Evolutionary conservation across 2,797 vertebrate genomes (phyloP), one percentile per base, ranked within the genome.

Genomic region (Xiphorhynchus erythropygius): DNA sequence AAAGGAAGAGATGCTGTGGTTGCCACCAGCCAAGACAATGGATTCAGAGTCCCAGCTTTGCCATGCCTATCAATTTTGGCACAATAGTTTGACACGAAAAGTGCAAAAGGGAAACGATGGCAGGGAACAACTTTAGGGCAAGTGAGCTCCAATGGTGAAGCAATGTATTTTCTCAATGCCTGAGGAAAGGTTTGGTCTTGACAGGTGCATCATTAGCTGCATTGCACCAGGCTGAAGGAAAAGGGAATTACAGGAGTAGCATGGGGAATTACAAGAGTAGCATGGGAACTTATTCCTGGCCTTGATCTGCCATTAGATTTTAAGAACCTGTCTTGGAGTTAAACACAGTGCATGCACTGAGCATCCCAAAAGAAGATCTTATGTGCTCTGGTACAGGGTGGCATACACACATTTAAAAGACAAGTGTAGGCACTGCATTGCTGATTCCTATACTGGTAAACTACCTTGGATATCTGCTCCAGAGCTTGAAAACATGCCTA

Each of bases 121-220:
- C 30, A 63, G 37, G 42, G 85, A 91, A 47, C 41, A 87, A 63
- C 39, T 84, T 76, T 17, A 86, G 33, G 50, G 73, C 30, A 79
- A 49, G 82, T 56, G 70, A 71, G 47, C 35, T 75, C 78, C 79
- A 23, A 59, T 65, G 28, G 65, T 55, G 56, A 83, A 71, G 50
- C 39, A 73, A 76, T 71, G 39, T 30, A 74, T 85, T 90, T 95
- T 94, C 70, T 75, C 83, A 17, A 42, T 76, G 28, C 41, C 73
- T 79, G 76, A 94, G 76, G 79, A 92, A 91, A 86, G 81, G 68
- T 53, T 95, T 85, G 65, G 73, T 89, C 71, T 87, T 78, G 68
- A 52, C 65, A 63, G 64, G 37, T 59, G 50, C 28, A 88, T 91
- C 55, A 52, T 91, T 84, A 94, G 10, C 76, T 65, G 47, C 37